phyloP scores from a whole-genome alignment of 1,140 invertebrate species.

The Diachasma alloeum region DNA sequence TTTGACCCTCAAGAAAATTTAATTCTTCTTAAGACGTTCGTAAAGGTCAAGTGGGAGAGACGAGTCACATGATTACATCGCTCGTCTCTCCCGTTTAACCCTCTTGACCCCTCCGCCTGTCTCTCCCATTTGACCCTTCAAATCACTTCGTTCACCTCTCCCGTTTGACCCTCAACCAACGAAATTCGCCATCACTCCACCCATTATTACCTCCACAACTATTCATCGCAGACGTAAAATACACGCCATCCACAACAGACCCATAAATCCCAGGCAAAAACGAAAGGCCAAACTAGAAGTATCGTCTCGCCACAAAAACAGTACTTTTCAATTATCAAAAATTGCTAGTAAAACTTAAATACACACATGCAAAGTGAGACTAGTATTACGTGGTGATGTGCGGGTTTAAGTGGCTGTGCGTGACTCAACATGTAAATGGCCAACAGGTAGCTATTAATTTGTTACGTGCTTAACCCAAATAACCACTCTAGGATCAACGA shows the following conservation, averaged over 20 bases:
- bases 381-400: background rate
- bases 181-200: too few species aligned
- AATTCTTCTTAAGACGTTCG: too few species aligned
- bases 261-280: background rate
- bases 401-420: background rate
- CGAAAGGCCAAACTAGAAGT: background rate
- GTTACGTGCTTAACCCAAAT: conserved; percentile 39
- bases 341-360: background rate
- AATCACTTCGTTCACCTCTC: too few species aligned
- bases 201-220: too few species aligned
- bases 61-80: too few species aligned
- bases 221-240: background rate
- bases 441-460: conserved; percentile 38
- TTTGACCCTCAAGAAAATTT: too few species aligned
- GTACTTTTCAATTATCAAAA: background rate
- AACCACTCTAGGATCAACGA: conserved; percentile 32
- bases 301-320: background rate
- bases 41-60: too few species aligned
- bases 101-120: too few species aligned
- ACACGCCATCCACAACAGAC: background rate
- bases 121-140: too few species aligned
- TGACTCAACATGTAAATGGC: conserved; percentile 37
- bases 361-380: background rate
- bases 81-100: too few species aligned
- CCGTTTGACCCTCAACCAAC: too few species aligned